A percentile compares a stretch with the other conserved stretches of the same genome.
Conservation (phyloP, 2,888 invertebrate species). For the Pachydiplax longipennis region DNA sequence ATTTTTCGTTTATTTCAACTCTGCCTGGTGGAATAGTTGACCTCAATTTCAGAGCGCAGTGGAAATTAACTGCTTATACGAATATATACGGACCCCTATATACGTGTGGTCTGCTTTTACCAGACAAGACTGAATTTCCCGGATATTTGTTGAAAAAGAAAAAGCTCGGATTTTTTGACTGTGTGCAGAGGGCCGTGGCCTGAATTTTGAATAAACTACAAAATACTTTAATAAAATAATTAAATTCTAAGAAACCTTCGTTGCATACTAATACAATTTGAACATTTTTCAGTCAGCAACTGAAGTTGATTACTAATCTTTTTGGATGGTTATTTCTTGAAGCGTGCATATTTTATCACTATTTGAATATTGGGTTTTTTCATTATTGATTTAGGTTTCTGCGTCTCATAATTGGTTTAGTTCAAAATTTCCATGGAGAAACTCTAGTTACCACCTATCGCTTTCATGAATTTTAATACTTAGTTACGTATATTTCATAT, state of each 20-base stretch:
- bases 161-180: neutral
- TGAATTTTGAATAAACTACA: neutral
- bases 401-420: too few species aligned
- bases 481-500: too few species aligned
- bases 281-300: neutral
- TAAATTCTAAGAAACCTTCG: neutral
- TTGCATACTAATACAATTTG: neutral
- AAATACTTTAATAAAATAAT: neutral
- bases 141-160: neutral
- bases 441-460: too few species aligned
- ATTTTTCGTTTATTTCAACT: neutral
- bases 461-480: too few species aligned
- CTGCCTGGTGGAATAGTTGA: neutral
- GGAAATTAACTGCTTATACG: neutral
- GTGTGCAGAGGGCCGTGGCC: neutral
- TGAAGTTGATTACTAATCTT: neutral
- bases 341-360: too few species aligned
- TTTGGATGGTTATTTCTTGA: neutral
- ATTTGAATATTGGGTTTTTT: too few species aligned
- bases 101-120: neutral
- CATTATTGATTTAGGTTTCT: too few species aligned
- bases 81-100: neutral
- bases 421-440: too few species aligned
- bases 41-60: neutral
- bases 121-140: neutral